A percentile compares a stretch with the other conserved stretches of the same genome.
phyloP scores from a whole-genome alignment of 2,113 vertebrate genomes.

The Serilophus lunatus region DNA sequence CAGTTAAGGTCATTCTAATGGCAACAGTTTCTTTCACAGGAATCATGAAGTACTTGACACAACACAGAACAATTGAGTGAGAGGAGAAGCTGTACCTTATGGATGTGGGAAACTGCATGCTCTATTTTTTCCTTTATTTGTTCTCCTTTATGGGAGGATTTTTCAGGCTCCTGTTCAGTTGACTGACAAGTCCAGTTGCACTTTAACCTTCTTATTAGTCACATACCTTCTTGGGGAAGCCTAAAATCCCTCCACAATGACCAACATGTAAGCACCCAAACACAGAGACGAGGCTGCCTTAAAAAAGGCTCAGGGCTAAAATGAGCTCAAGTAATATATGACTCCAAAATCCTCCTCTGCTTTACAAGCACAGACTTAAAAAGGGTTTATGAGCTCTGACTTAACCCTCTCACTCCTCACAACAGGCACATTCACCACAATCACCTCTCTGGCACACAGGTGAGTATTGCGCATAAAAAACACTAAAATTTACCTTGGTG shows the following conservation, averaged over 20 bases:
- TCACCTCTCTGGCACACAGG: background rate
- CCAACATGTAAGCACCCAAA: background rate
- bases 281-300: constrained; percentile 9
- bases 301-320: constrained; percentile 23
- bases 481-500: background rate
- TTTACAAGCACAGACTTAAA: background rate
- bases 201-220: constrained; percentile 10
- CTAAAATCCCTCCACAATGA: background rate
- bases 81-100: background rate
- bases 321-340: background rate
- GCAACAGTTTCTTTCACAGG: background rate
- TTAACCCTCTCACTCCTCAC: background rate
- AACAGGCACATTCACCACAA: fast-evolving
- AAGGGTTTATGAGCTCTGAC: background rate
- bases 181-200: background rate
- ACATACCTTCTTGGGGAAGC: background rate
- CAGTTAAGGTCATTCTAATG: background rate
- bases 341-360: background rate
- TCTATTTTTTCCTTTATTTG: background rate
- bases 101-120: background rate
- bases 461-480: background rate
- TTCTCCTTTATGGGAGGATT: background rate
- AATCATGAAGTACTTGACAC: background rate
- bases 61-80: background rate
- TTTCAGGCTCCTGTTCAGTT: background rate